phyloP scores from a whole-genome alignment of 2,113 vertebrate genomes.

The Genyomyrus donnyi region DNA sequence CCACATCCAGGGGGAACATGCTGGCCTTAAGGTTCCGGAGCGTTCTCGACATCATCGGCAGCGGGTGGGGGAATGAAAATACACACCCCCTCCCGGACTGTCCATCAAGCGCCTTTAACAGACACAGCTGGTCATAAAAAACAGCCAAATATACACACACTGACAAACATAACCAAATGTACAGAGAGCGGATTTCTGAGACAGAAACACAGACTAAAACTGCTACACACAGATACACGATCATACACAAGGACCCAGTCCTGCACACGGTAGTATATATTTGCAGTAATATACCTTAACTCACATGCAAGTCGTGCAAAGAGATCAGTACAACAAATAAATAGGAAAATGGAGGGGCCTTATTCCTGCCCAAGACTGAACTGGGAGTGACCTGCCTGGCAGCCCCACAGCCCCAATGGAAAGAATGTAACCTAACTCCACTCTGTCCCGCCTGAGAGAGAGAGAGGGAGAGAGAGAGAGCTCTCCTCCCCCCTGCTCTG shows the following conservation, averaged over 20 bases:
- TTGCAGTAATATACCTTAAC: constrained; percentile 18
- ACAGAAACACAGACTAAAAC: not conserved
- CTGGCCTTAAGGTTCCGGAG: not conserved
- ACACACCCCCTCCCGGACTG: not conserved
- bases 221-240: not conserved
- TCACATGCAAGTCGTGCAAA: constrained; percentile 23
- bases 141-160: constrained; percentile 14
- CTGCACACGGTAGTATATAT: constrained; percentile 19
- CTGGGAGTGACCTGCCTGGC: constrained; percentile 64
- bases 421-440: constrained; percentile 68
- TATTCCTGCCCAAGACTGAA: constrained; percentile 63
- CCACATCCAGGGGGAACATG: constrained; percentile 4
- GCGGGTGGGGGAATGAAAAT: not conserved
- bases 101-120: not conserved
- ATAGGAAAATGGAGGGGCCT: constrained; percentile 39
- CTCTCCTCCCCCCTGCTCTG: not conserved
- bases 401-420: constrained; percentile 53
- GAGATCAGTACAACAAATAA: constrained; percentile 34
- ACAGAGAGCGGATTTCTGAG: not conserved
- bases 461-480: constrained; percentile 11
- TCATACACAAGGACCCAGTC: constrained; percentile 6
- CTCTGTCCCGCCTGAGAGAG: constrained; percentile 39
- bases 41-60: not conserved
- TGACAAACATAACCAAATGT: constrained; percentile 15
- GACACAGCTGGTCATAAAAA: constrained; percentile 2